Base-by-base conservation (phyloP, 2,797 vertebrate genomes). In the Furcifer pardalis region DNA sequence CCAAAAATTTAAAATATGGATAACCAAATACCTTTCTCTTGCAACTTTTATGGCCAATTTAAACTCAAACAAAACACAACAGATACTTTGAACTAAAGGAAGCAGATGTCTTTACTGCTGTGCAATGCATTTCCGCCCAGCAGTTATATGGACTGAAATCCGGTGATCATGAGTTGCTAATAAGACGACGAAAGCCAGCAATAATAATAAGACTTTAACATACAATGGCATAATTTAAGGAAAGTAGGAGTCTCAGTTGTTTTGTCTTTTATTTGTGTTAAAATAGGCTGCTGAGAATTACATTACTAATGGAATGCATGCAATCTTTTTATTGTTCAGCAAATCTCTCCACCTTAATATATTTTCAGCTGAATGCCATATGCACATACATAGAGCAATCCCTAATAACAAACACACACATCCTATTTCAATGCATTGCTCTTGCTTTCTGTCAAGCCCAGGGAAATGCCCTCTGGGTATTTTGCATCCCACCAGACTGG, bases 81-180 rank as follows among this genome's bases (percentile, higher is more conserved):
- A 89, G 90, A 87, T 90, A 90, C 93, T 94, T 94, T 94, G 92
- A 92, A 93, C 89, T 93, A 84, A 82, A 94, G 92, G 91, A 95
- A 94, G 90, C 92, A 95, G 86, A 94, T 92, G 90, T 92, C 86
- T 93, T 89, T 87, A 94, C 88, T 90, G 89, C 91, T 93, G 92
- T 84, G 92, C 92, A 89, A 90, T 94, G 91, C 89, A 90, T 94
- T 94, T 92, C 92, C 86, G 89, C 94, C 83, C 92, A 94, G 91
- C 92, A 95, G 93, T 92, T 93, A 94, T 87, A 93, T 0, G 0
- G 79, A 86, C 79, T 84, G 87, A 90, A 90, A 94, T 93, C 91
- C 49, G 32, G 88, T 87, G 89, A 79, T 90, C 89, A 92, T 87
- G 89, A 87, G 90, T 92, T 91, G 87, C 88, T 83, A 88, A 90